These are phyloP conservation scores for Mythimna impura DNA, from an alignment of 2,888 invertebrate genomes.

Conservation along the genomic window DNA sequence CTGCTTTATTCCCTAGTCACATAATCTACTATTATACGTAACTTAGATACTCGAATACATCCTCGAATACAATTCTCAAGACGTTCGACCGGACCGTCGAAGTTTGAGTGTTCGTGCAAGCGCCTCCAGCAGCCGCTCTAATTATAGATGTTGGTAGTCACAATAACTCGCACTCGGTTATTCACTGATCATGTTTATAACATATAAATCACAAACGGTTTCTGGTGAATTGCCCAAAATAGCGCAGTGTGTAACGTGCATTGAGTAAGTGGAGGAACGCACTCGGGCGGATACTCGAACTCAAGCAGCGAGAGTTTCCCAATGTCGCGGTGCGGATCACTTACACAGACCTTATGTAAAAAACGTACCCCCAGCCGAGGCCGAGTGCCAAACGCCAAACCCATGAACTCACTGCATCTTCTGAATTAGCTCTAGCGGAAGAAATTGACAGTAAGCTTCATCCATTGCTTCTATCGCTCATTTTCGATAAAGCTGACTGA, in stretches of 20 bases:
- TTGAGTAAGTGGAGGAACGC: constrained; percentile 45
- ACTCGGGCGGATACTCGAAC: constrained; percentile 1
- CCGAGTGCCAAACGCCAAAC: background rate
- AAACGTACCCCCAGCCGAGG: background rate
- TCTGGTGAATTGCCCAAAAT: constrained; percentile 76
- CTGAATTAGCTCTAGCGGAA: background rate
- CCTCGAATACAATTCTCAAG: constrained; percentile 2
- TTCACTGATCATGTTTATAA: constrained; percentile 86
- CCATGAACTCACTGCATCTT: background rate
- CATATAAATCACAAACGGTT: constrained; percentile 82
- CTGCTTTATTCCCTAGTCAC: too few relatives aligned
- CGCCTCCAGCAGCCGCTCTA: constrained; percentile 74
- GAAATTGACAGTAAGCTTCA: background rate
- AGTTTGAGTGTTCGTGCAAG: constrained; percentile 70
- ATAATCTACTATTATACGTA: too few relatives aligned
- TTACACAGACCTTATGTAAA: background rate
- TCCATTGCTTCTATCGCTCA: too few relatives aligned
- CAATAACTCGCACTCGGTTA: constrained; percentile 80
- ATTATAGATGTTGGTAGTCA: constrained; percentile 78
- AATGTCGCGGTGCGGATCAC: background rate
- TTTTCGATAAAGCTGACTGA: too few relatives aligned
- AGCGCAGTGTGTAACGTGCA: constrained; percentile 66
- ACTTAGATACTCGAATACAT: background rate
- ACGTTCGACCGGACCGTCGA: constrained; percentile 31
- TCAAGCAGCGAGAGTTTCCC: background rate